Percentiles rank a stretch among this genome's conserved stretches.
These are phyloP conservation scores for Limnothrissa miodon DNA, from an alignment of 2,113 vertebrate species.

Conservation along the genomic window DNA sequence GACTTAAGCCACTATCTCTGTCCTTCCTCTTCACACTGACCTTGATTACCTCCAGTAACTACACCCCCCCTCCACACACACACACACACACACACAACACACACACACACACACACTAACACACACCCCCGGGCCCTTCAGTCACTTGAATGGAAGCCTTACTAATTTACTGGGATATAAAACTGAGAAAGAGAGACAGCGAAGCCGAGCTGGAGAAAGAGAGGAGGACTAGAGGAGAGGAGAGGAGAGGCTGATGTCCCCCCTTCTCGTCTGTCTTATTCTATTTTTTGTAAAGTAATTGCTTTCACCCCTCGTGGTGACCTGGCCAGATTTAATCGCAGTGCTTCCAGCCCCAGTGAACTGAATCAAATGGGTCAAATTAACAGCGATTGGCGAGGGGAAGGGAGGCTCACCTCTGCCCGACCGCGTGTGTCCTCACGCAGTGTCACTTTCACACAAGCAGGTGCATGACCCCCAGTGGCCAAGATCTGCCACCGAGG, in stretches of 20 bases:
- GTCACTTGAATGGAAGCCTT: constrained; percentile 62
- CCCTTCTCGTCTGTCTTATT: constrained; percentile 53
- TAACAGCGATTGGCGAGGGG: constrained; percentile 59
- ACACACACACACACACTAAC: no score
- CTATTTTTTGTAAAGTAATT: constrained; percentile 75
- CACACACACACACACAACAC: no score
- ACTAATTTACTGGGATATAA: constrained; percentile 64
- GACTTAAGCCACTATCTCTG: constrained; percentile 18
- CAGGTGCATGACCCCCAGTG: not conserved
- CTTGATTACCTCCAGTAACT: constrained; percentile 61
- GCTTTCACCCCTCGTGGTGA: constrained; percentile 74
- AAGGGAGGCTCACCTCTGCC: constrained; percentile 50
- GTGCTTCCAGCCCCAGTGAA: constrained; percentile 63
- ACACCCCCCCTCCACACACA: constrained; percentile 24
- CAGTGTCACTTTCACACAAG: not conserved
- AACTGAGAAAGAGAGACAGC: constrained; percentile 41
- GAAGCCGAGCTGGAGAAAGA: constrained; percentile 32
- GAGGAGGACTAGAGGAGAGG: constrained; percentile 30
- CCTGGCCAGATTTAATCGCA: constrained; percentile 77
- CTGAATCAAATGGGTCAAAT: constrained; percentile 77
- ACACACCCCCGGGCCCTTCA: constrained; percentile 58
- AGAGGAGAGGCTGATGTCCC: constrained; percentile 54
- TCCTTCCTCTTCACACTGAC: constrained; percentile 58
- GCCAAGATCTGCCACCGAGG: not conserved
- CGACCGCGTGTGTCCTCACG: not conserved